Percentiles rank a stretch among this genome's conserved stretches.
Conservation (phyloP, 2,888 invertebrate genomes). For the Steinernema hermaphroditum region DNA sequence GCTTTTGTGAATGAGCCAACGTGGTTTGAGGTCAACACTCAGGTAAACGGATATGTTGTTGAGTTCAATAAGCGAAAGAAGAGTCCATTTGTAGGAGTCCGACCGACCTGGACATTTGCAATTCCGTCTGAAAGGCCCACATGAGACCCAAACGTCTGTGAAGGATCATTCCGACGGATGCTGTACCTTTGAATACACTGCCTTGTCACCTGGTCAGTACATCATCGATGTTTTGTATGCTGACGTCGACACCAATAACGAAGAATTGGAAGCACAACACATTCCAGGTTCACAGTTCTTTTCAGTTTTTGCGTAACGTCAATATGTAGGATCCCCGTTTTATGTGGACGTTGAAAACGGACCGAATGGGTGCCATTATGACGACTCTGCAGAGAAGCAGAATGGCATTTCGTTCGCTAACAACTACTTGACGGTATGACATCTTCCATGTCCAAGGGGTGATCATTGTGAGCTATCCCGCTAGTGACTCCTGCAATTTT, state of each 20-base stretch:
- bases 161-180: conserved; percentile 26
- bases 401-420: too few species aligned
- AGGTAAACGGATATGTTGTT: conserved; percentile 43
- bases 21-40: conserved; percentile 42
- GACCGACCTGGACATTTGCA: conserved; percentile 9
- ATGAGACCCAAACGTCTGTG: conserved; percentile 19
- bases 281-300: background rate
- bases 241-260: background rate
- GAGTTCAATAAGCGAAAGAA: too few species aligned
- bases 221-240: conserved; percentile 26
- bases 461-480: too few species aligned
- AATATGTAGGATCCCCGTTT: conserved; percentile 3
- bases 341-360: background rate
- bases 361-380: background rate
- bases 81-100: too few species aligned
- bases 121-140: conserved; percentile 6
- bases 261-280: background rate
- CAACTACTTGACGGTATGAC: too few species aligned
- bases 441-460: too few species aligned
- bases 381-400: too few species aligned
- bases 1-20: conserved; percentile 45
- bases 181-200: conserved; percentile 20
- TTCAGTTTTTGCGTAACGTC: background rate
- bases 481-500: background rate
- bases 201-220: conserved; percentile 19